Base-by-base conservation (phyloP, 2,797 vertebrate species). In the Halcyon badia region DNA sequence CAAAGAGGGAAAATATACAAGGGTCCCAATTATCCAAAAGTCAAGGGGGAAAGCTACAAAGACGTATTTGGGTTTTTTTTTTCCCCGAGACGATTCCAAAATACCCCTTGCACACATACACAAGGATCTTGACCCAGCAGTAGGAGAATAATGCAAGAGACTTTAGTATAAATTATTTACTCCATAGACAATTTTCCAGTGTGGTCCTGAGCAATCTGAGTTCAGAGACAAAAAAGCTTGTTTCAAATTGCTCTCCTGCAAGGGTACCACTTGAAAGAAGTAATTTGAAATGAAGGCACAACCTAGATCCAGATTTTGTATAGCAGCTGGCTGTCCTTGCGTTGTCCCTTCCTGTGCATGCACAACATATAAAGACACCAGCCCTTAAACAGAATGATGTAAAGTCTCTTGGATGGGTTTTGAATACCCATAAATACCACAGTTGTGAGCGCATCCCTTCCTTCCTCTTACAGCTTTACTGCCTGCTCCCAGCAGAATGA, bases 21-120 rank as follows among this genome's bases (percentile, higher is more conserved):
- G 58, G 18, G 39, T 75, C 56, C 26, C 1, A 37, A 51, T 93
- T 93, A 97, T 73, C 76, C 62, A 68, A 62, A 96, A 97, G 80
- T 90, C 66, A 92, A 82, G 60, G 28, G 18, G 39, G 61, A 94
- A 89, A 71, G n/a, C 58, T 78, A 72, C 82, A 68, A 82, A 92
- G 22, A n/a, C 33, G 68, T 3, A 46, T 46, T 87, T 0, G 37
- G 7, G 20, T 3, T 28, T 77, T 89, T 79, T 8, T 46, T 92
- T 64, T 76, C 0, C 0, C 26, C 22, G n/a, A 10, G 15, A 35
- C 10, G 30, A 17, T 48, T 73, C 58, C 10, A 58, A 83, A 80
- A 54, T 71, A 44, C 48, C 25, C 48, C 58, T 76, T 75, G 9
- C 2, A 2, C 2, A 4, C 33, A 21, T 64, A 69, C 11, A 21